Percentiles rank a stretch among this genome's conserved stretches.
Evolutionary conservation across 2,113 vertebrate genomes (phyloP).

Genomic region (Hyperoodon ampullatus): DNA sequence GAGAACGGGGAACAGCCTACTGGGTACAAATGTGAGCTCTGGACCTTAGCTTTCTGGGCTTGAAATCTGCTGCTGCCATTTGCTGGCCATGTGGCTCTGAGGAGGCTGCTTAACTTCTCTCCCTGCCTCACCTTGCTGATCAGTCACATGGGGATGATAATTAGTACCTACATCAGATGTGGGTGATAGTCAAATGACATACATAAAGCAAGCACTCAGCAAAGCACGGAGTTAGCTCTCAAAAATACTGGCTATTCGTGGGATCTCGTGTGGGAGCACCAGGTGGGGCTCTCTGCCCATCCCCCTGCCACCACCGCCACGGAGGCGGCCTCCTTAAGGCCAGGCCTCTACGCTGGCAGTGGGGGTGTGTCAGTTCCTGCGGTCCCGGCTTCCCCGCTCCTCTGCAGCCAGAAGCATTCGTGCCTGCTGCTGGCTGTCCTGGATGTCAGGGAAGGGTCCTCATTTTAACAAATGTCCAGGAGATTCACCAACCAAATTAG

Average conservation of each 20-base stretch:
- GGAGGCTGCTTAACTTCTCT: neutral
- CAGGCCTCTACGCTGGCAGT: neutral
- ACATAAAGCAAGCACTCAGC: too few species aligned
- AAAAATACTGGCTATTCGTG: fast-evolving
- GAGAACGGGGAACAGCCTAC: neutral
- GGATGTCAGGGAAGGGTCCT: neutral
- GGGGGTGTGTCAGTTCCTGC: too few species aligned
- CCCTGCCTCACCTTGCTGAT: neutral
- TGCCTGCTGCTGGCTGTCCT: neutral
- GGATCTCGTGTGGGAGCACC: neutral
- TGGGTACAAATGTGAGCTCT: neutral
- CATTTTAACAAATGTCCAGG: neutral
- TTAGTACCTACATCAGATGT: neutral
- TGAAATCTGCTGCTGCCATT: neutral
- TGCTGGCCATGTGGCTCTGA: neutral
- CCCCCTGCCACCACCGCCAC: too few species aligned
- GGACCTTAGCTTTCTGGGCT: neutral
- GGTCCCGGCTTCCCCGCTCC: fast-evolving
- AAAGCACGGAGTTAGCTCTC: neutral
- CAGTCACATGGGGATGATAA: neutral
- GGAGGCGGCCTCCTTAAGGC: neutral
- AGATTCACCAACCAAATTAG: neutral
- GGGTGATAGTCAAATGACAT: neutral
- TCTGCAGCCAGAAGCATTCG: neutral
- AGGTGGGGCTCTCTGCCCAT: neutral